Evolutionary conservation across 1,140 invertebrate genomes (phyloP), one percentile per base, ranked within the genome.

Genomic region (Drosophila micromelanica): DNA sequence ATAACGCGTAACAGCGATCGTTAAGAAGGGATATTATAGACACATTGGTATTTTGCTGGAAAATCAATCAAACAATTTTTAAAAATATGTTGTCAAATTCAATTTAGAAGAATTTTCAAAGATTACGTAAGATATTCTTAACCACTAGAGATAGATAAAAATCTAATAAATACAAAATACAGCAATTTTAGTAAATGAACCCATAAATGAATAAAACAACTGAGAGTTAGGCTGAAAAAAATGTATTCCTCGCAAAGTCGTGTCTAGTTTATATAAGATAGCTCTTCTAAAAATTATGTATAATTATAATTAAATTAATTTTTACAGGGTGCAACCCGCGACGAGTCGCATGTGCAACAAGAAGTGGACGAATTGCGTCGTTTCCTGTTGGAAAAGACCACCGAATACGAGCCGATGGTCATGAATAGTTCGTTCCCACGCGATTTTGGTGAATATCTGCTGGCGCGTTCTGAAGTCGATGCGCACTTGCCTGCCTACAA

Each of bases 361-460:
- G 96, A 98, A 90, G 97, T 96, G 90, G 95, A 96, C 80, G 94
- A 95, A 61, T 93, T 99, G 45, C 93, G 96, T 78, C 94, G 94
- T 56, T 99, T 97, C 97, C 93, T 98, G 13, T 93, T 94, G 54
- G 95, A 97, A 65, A 96, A 95, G 82, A 96, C 95, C 94, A 96
- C 78, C 92, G 94, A 93, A 64, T 92, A 92, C 54, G 90, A 92
- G 54, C 90, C 90, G 12, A 82, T 92, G 91, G 95, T 96, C 90
- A 94, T 95, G 90, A 94, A 94, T 40, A 94, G 94, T 81, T 93
- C 95, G 11, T 93, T 96, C 46, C 94, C 95, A 68, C 93, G 94
- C 71, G 93, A 94, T 80, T 95, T 95, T 85, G 90, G 95, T 90
- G 96, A 97, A 90, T 97, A 96, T 90, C 80, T 94, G 27, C 91